Base-by-base conservation (phyloP, 2,888 invertebrate genomes). In the Cremastobaeus sp. region DNA sequence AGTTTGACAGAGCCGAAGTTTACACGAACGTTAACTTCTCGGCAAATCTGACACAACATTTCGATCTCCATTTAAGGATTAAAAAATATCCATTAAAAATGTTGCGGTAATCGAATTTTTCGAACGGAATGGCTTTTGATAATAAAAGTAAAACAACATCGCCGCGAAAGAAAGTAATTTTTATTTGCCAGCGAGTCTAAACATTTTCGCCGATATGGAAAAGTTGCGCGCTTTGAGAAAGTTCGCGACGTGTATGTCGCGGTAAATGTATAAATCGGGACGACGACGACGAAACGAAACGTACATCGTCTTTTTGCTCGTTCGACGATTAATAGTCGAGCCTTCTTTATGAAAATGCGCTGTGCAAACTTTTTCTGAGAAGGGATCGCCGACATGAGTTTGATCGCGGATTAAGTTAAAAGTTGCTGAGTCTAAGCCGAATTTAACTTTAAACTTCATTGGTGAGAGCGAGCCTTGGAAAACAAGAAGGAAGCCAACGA, bases 391-490 rank as follows among this genome's bases (percentile, higher is more conserved):
- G 59, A 68, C 68, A 69, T 60, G 74, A 68, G 64, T 74, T 74
- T 74, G 66, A 74, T 74, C 68, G 59, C 45, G 52, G 74, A 74
- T 74, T 74, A 74, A 74, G 68, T 74, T 64, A 74, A 74, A 69
- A 74, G 74, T 74, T 74, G 52, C 66, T 59, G 52, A 55, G 62
- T 62, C 52, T 59, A 68, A 74, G 68, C 59, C 69, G 69, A 74
- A 68, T 69, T 69, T 74, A 69, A 69, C 59, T 74, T 64, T 57
- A 65, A 74, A 74, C 74, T 74, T 74, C 62, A 64, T 64, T 74
- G 69, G 41, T 39, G 64, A 74, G 69, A 74, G 74, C 65, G 59
- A 74, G 74, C 69, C 59, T 69, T 54, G 57, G 54, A 74, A 74
- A 69, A 64, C 57, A 74, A 74, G 52, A 52, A 73, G 62, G 66